These are phyloP conservation scores for Castor canadensis DNA, from an alignment of 2,113 vertebrate genomes.

Conservation along the genomic window DNA sequence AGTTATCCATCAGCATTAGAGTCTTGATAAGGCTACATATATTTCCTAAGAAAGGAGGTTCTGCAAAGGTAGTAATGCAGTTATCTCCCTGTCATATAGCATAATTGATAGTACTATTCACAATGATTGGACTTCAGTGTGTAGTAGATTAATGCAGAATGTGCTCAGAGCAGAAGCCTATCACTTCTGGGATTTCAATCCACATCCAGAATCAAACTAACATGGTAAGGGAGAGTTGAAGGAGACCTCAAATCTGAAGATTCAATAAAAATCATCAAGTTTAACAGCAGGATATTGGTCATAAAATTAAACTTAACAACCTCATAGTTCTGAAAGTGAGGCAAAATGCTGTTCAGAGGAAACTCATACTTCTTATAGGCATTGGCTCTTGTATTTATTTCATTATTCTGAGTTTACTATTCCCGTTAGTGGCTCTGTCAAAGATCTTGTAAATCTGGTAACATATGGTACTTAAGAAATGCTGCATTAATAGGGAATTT, in stretches of 20 bases:
- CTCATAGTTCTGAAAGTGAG: not conserved
- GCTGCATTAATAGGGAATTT: not conserved
- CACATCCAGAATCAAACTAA: conserved; percentile 54
- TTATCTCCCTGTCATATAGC: conserved; percentile 58
- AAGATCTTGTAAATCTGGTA: conserved; percentile 47
- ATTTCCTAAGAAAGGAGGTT: conserved; percentile 52
- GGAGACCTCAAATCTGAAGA: conserved; percentile 1
- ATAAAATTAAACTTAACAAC: conserved; percentile 69
- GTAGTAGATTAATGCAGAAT: conserved; percentile 72
- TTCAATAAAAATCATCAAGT: conserved; percentile 28
- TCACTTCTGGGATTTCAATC: conserved; percentile 58
- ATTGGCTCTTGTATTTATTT: conserved; percentile 52
- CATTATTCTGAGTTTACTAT: conserved; percentile 42
- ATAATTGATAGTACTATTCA: conserved; percentile 74
- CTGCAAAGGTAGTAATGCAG: conserved; percentile 68
- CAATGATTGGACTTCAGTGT: conserved; percentile 80
- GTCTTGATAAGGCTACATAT: not conserved
- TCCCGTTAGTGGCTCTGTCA: not conserved
- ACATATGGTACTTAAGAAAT: conserved; percentile 43
- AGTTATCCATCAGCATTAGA: conserved; percentile 34
- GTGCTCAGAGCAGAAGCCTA: conserved; percentile 63
- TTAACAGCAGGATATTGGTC: conserved; percentile 45
- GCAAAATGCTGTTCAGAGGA: not conserved
- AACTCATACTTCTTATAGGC: not conserved
- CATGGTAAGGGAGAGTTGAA: not conserved